phyloP scores from a whole-genome alignment of 2,888 invertebrate genomes.

The Pammene fasciana region DNA sequence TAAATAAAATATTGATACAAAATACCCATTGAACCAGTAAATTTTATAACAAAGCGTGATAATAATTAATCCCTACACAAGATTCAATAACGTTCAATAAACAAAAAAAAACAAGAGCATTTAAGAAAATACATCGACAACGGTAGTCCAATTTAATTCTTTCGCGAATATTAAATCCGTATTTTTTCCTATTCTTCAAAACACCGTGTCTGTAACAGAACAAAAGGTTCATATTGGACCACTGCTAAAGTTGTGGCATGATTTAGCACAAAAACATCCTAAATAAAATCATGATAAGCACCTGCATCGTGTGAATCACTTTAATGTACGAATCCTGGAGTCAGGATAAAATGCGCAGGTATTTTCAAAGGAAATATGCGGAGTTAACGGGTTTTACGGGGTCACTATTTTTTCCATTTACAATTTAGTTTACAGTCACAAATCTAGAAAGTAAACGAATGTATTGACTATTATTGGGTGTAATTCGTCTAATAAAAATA shows the following conservation, averaged over 20 bases:
- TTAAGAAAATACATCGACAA: too few species aligned
- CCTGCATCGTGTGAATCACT: constrained; percentile 40
- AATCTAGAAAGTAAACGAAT: neutral
- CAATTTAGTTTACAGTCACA: neutral
- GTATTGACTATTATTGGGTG: too few species aligned
- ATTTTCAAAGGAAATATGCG: constrained; percentile 31
- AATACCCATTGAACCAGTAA: too few species aligned
- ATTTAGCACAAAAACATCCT: constrained; percentile 37
- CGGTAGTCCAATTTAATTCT: too few species aligned
- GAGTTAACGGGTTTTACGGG: constrained; percentile 10
- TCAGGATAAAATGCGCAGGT: constrained; percentile 21
- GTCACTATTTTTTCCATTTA: neutral
- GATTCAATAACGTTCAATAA: too few species aligned
- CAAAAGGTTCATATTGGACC: neutral
- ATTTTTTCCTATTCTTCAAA: neutral
- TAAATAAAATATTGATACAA: too few species aligned
- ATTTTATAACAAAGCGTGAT: too few species aligned
- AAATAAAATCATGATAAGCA: constrained; percentile 41
- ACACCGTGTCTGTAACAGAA: neutral
- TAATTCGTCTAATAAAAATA: too few species aligned
- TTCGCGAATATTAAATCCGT: too few species aligned
- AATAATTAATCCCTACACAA: too few species aligned
- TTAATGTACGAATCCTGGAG: constrained; percentile 36
- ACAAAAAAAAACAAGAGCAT: too few species aligned
- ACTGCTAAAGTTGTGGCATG: constrained; percentile 8